Percentiles rank a stretch among this genome's conserved stretches.
These are phyloP conservation scores for Galaxias olidus DNA, from an alignment of 2,797 vertebrate genomes.

Conservation along the genomic window DNA sequence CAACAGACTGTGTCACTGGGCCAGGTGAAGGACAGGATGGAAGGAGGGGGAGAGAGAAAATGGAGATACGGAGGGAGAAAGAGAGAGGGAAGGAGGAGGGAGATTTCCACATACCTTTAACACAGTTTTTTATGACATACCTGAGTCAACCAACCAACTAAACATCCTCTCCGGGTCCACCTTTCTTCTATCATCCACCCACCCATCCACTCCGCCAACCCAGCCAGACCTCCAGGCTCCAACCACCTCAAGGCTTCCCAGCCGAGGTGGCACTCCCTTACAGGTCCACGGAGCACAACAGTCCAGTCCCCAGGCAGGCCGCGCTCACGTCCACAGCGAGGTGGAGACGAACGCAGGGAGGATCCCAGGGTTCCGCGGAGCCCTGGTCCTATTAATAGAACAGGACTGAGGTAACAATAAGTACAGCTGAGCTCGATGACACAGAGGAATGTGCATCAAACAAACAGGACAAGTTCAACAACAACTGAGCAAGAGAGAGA, in stretches of 20 bases:
- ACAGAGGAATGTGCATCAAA: constrained; percentile 58
- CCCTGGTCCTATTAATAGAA: constrained; percentile 65
- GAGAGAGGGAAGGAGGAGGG: not conserved
- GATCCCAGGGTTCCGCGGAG: constrained; percentile 54
- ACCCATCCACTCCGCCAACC: not conserved
- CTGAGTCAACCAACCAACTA: no score
- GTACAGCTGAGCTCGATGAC: constrained; percentile 57
- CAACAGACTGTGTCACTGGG: constrained; percentile 6
- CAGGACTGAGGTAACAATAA: constrained; percentile 55
- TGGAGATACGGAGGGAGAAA: not conserved
- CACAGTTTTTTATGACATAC: not conserved
- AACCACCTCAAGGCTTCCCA: constrained; percentile 37
- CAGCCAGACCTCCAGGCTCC: constrained; percentile 7
- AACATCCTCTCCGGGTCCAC: constrained; percentile 2
- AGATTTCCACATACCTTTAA: not conserved
- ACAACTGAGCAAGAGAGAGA: constrained; percentile 12
- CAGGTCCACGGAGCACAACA: constrained; percentile 63
- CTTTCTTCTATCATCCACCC: not conserved
- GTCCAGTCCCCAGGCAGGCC: constrained; percentile 63
- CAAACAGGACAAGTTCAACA: constrained; percentile 46
- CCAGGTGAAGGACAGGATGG: constrained; percentile 4
- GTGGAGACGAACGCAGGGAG: constrained; percentile 69
- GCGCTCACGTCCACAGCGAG: constrained; percentile 44
- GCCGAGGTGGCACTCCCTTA: constrained; percentile 69
- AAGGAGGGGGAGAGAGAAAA: not conserved